Conservation (phyloP, 1,140 invertebrate genomes). For the Araneus ventricosus region DNA sequence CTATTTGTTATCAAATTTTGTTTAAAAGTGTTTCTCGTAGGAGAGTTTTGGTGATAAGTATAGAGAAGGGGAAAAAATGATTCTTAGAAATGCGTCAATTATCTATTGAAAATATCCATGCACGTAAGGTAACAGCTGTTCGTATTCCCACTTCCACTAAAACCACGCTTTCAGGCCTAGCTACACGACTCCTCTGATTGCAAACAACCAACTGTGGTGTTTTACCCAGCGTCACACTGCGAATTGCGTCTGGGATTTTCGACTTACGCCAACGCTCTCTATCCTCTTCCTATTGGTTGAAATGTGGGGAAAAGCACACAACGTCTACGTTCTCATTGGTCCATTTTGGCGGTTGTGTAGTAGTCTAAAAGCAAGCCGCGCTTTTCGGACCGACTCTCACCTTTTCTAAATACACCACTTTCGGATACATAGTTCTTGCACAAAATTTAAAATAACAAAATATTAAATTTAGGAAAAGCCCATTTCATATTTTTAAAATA, state of each 20-base stretch:
- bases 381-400: neutral
- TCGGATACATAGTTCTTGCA: conserved; percentile 10
- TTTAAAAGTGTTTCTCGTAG: too few species aligned
- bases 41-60: too few species aligned
- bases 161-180: neutral
- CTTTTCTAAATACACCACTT: neutral
- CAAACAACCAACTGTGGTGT: conserved; percentile 1
- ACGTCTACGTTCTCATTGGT: conserved; percentile 21
- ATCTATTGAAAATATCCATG: neutral
- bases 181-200: neutral
- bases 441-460: conserved; percentile 3
- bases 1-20: too few species aligned
- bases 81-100: neutral
- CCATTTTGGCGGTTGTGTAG: conserved; percentile 4
- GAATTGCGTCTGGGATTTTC: conserved; percentile 20
- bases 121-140: conserved; percentile 5
- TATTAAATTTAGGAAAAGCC: neutral
- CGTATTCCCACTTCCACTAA: neutral
- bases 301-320: conserved; percentile 52
- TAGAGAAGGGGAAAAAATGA: neutral
- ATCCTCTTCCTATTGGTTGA: conserved; percentile 28
- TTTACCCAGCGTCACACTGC: conserved; percentile 42
- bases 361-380: neutral
- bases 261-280: conserved; percentile 62
- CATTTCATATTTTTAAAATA: neutral